Evolutionary conservation across 2,113 vertebrate species (phyloP), one percentile per base, ranked within the genome.

Genomic region (Ranitomeya variabilis): DNA sequence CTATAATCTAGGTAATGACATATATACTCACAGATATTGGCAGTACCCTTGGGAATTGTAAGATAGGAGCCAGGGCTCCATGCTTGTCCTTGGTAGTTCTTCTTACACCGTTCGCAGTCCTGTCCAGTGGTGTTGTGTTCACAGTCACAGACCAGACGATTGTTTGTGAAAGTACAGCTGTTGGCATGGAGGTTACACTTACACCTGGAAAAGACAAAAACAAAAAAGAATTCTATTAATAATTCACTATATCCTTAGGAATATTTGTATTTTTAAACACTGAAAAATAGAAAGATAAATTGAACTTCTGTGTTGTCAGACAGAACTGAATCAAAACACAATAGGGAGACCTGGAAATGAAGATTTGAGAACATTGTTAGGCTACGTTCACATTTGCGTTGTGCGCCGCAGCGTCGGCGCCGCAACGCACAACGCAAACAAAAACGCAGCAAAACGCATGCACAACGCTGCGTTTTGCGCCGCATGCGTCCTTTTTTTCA

Each of bases 121-220:
- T 97, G 98, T 81, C 98, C 98, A 5, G 98, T 99, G 51, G 98
- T 99, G 95, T 99, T 99, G 96, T 99, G 98, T 91, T 99, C 98
- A 92, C 98, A 99, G 94, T 98, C 98, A 88, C 98, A 99, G 91
- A 95, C 95, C 91, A 99, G 92, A 92, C 97, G 97, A 95, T 97
- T 98, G 94, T 97, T 98, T 95, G 98, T 98, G 92, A 94, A 97
- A 79, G 97, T 96, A 86, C 98, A 99, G 95, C 96, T 97, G 91
- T 98, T 99, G 92, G 98, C 98, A 0, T 99, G 98, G 92, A 99
- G 98, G 92, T 99, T 99, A 93, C 98, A 99, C 94, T 98, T 99
- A 96, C 98, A 99, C 95, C 98, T 99, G 93, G 92, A 91, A 92
- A 92, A 92, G 91, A 90, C 7, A 84, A 45, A 93, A 86, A 94